A percentile compares a stretch with the other conserved stretches of the same genome.
phyloP scores from a whole-genome alignment of 1,140 invertebrate genomes.

The Homarus americanus region DNA sequence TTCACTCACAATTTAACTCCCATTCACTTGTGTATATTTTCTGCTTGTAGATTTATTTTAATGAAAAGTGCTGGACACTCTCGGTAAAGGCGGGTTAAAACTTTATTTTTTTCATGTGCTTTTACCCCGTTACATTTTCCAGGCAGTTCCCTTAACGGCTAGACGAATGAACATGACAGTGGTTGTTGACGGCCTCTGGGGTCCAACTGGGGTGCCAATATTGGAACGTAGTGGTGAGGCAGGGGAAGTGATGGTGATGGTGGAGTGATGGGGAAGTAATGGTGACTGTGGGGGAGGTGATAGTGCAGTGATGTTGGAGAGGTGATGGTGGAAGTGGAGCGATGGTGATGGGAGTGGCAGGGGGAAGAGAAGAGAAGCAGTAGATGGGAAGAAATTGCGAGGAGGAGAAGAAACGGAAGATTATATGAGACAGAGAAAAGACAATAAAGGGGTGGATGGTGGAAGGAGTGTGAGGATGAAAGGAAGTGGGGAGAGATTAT shows the following conservation, averaged over 20 bases:
- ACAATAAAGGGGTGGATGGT: neutral
- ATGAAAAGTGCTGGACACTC: neutral
- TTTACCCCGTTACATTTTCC: neutral
- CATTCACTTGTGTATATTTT: no score
- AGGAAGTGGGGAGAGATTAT: neutral
- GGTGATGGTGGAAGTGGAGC: neutral
- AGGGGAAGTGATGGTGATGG: neutral
- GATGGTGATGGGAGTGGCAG: slow-evolving; percentile 1
- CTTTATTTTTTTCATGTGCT: neutral
- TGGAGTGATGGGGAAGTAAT: neutral
- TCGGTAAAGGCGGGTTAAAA: neutral
- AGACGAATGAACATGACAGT: neutral
- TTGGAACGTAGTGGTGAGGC: neutral
- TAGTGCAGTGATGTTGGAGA: neutral
- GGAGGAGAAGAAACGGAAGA: neutral
- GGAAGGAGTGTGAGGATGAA: neutral
- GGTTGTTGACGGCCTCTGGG: neutral
- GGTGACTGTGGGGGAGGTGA: neutral
- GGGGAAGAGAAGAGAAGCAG: neutral
- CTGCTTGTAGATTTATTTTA: neutral
- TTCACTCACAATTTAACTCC: no score
- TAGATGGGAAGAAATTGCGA: neutral
- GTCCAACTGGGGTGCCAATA: neutral
- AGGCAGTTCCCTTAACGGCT: neutral
- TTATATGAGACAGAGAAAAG: neutral